Conservation (phyloP, 2,797 vertebrate species). For the Pseudocheirus occidentalis region DNA sequence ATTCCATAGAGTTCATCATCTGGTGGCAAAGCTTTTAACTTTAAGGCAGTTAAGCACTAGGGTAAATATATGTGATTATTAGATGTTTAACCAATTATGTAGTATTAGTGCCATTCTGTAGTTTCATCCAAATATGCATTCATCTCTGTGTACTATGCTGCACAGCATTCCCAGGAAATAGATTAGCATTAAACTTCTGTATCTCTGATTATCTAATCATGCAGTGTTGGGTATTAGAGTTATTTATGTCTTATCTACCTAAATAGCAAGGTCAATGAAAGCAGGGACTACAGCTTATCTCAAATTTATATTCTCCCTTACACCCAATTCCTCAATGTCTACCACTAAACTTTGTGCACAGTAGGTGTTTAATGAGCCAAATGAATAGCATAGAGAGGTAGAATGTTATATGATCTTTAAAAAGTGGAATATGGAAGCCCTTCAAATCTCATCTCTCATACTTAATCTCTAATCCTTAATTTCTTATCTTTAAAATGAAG, state of each 20-base stretch:
- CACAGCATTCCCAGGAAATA: slow-evolving; percentile 22
- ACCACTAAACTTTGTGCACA: background rate
- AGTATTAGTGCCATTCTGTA: background rate
- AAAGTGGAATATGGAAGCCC: background rate
- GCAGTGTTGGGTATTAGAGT: background rate
- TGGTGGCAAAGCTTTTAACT: slow-evolving; percentile 44
- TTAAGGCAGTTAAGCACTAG: background rate
- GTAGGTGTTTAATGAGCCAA: background rate
- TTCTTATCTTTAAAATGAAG: background rate
- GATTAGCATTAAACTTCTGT: background rate
- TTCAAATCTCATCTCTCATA: background rate
- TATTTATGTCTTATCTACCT: background rate
- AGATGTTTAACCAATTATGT: slow-evolving; percentile 32
- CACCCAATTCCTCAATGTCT: background rate
- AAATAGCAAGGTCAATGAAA: background rate
- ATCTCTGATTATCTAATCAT: background rate
- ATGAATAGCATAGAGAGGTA: background rate
- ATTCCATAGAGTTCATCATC: background rate
- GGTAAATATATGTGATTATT: background rate
- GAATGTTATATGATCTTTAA: background rate
- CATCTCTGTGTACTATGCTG: slow-evolving; percentile 31
- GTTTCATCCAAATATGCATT: background rate
- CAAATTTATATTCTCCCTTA: background rate
- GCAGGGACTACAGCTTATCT: background rate
- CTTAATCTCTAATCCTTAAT: background rate